Conservation (phyloP, 2,113 vertebrate species). For the Centropus bengalensis region DNA sequence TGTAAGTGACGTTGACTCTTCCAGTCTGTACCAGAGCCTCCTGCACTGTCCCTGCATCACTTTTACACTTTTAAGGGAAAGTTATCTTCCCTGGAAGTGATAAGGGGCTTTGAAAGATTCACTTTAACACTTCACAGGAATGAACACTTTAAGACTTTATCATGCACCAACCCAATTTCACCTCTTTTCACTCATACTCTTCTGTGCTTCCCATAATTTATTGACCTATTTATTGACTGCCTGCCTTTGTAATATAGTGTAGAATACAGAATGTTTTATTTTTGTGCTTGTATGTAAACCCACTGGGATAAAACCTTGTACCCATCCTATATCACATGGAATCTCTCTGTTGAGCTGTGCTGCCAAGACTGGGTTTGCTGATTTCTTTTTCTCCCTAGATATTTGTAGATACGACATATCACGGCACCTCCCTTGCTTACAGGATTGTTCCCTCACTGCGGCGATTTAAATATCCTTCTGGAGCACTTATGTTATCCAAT, state of each 20-base stretch:
- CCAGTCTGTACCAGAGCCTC: background rate
- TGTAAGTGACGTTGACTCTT: conserved; percentile 62
- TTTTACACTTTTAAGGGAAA: conserved; percentile 64
- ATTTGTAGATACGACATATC: background rate
- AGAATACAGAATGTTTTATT: conserved; percentile 82
- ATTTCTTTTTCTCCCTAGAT: background rate
- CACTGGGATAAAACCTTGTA: conserved; percentile 48
- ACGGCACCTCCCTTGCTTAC: background rate
- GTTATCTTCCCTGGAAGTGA: conserved; percentile 53
- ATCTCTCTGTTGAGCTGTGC: background rate
- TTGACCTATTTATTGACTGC: conserved; percentile 82
- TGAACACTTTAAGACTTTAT: background rate
- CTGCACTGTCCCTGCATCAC: background rate
- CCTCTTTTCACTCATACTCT: conserved; percentile 37
- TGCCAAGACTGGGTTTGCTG: background rate
- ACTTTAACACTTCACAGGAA: conserved; percentile 35
- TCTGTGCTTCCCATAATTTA: conserved; percentile 77
- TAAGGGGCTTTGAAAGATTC: conserved; percentile 55
- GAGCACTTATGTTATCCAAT: background rate
- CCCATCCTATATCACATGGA: background rate
- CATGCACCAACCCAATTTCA: background rate
- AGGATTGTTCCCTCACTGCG: background rate
- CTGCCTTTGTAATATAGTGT: conserved; percentile 82
- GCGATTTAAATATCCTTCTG: background rate
- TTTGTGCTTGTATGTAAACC: conserved; percentile 71